Evolutionary conservation across 2,113 vertebrate genomes (phyloP).

Genomic region (Xenopus laevis): DNA sequence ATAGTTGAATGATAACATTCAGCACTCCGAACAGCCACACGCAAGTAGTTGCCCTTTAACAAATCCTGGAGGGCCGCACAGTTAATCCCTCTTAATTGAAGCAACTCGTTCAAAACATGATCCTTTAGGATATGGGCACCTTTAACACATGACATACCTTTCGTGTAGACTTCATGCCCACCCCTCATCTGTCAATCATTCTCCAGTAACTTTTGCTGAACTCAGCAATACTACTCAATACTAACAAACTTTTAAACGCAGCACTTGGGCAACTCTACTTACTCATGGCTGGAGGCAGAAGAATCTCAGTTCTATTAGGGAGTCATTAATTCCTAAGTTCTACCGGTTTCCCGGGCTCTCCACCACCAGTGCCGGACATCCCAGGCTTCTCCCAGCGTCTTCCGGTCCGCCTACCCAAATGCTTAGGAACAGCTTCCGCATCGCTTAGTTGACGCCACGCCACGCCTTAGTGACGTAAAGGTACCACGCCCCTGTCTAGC

Average conservation of each 20-base stretch:
- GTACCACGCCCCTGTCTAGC: not conserved
- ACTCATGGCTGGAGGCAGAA: slow-evolving; percentile 26
- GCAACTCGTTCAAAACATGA: too few species aligned
- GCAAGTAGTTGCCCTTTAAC: too few species aligned
- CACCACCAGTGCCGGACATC: slow-evolving; percentile 32
- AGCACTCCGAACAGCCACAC: too few species aligned
- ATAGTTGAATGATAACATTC: too few species aligned
- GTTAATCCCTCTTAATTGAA: too few species aligned
- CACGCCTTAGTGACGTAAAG: not conserved
- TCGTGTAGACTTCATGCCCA: too few species aligned
- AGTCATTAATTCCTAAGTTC: not conserved
- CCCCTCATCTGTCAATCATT: too few species aligned
- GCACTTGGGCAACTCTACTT: not conserved
- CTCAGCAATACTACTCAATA: not conserved
- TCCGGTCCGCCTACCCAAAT: slow-evolving; percentile 21
- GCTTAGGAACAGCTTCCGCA: slow-evolving; percentile 33
- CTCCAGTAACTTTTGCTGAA: too few species aligned
- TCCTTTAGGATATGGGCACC: too few species aligned
- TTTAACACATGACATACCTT: too few species aligned
- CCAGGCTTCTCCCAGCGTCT: slow-evolving; percentile 15
- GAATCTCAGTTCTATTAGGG: too few species aligned
- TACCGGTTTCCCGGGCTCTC: slow-evolving; percentile 19
- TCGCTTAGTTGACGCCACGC: slow-evolving; percentile 2
- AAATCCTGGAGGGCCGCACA: too few species aligned
- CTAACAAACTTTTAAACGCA: not conserved